A percentile compares a stretch with the other conserved stretches of the same genome.
phyloP scores from a whole-genome alignment of 2,113 vertebrate species.

The Phaethornis superciliosus region DNA sequence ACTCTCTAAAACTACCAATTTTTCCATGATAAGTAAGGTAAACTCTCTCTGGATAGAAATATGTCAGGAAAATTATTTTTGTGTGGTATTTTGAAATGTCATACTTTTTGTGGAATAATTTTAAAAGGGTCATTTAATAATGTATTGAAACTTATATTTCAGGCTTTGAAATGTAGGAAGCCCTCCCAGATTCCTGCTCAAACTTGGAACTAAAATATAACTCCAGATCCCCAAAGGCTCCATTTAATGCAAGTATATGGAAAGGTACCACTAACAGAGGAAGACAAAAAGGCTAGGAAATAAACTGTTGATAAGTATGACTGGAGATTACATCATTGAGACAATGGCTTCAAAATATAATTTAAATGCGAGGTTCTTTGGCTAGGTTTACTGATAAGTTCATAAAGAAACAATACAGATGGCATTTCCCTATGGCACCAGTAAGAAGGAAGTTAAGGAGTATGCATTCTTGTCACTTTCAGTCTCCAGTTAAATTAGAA shows the following conservation, averaged over 20 bases:
- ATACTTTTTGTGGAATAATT: background rate
- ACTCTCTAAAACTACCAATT: accelerated
- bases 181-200: background rate
- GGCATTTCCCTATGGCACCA: background rate
- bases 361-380: background rate
- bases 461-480: background rate
- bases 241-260: accelerated
- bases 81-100: background rate
- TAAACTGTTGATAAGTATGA: background rate
- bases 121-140: background rate
- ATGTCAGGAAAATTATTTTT: background rate
- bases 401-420: background rate
- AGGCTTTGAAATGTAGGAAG: background rate
- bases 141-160: background rate
- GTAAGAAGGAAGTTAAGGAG: background rate
- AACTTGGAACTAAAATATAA: background rate
- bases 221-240: background rate
- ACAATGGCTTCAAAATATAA: background rate
- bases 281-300: background rate
- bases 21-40: background rate
- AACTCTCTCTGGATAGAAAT: background rate
- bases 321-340: background rate
- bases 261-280: background rate
- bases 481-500: background rate
- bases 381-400: background rate